phyloP scores from a whole-genome alignment of 2,888 invertebrate genomes.

The Xestia c-nigrum region DNA sequence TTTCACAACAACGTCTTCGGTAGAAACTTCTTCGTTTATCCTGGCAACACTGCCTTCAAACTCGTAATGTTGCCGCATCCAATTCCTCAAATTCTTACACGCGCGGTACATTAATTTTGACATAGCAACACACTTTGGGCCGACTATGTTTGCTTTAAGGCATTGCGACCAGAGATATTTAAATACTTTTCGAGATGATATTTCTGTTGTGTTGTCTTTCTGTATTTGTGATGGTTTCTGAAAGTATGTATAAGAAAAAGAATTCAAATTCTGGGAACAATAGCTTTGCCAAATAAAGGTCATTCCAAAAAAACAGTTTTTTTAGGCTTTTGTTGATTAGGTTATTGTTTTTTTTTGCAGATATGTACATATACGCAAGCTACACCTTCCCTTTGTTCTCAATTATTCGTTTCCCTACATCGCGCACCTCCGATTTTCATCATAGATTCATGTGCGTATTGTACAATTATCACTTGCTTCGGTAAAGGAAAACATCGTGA shows the following conservation, averaged over 20 bases:
- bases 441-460: no score
- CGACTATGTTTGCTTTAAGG: conserved; percentile 83
- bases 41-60: conserved; percentile 67
- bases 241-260: conserved; percentile 28
- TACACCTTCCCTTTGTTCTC: no score
- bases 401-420: no score
- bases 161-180: conserved; percentile 81
- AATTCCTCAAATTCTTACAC: conserved; percentile 78
- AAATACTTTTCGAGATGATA: conserved; percentile 77
- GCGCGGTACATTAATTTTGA: conserved; percentile 79
- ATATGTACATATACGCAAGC: no score
- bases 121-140: conserved; percentile 82
- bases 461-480: no score
- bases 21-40: conserved; percentile 69
- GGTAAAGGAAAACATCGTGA: no score
- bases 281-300: background rate
- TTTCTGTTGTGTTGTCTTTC: conserved; percentile 68
- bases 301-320: background rate
- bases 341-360: background rate
- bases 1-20: conserved; percentile 62
- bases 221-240: conserved; percentile 81
- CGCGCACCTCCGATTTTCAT: no score
- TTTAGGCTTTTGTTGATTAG: no score
- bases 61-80: conserved; percentile 84
- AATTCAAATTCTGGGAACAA: background rate